A percentile compares a stretch with the other conserved stretches of the same genome.
phyloP scores from a whole-genome alignment of 2,797 vertebrate species.

The Crossoptilon crossoptilon region DNA sequence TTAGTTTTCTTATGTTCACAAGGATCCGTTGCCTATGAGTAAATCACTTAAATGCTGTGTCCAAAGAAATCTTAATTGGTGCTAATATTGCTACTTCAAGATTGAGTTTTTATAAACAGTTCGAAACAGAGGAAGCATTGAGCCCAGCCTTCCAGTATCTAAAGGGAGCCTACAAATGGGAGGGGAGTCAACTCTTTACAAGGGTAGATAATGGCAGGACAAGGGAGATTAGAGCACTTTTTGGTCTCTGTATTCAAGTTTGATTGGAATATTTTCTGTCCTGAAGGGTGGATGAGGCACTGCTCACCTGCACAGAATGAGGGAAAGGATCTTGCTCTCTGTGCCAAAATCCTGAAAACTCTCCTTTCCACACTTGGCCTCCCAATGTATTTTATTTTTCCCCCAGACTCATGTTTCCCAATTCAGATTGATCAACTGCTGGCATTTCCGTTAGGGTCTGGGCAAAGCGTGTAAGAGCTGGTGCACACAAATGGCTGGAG shows the following conservation, averaged over 20 bases:
- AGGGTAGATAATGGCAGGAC: no score
- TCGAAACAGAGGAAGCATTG: not conserved
- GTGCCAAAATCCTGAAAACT: not conserved
- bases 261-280: not conserved
- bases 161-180: no score
- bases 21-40: not conserved
- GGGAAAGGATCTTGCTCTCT: not conserved
- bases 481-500: not conserved
- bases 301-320: not conserved
- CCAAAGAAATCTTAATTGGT: not conserved
- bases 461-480: accelerated
- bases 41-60: not conserved
- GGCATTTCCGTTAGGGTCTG: not conserved
- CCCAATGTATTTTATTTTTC: not conserved
- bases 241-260: not conserved
- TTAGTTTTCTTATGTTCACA: not conserved
- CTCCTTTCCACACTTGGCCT: accelerated
- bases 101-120: not conserved
- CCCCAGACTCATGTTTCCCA: not conserved
- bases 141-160: not conserved
- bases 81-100: not conserved
- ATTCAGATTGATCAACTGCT: not conserved
- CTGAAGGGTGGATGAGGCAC: not conserved
- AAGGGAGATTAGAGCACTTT: not conserved
- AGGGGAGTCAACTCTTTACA: no score